These are phyloP conservation scores for Phrixothrix hirtus DNA, from an alignment of 2,888 invertebrate genomes.

Conservation along the genomic window DNA sequence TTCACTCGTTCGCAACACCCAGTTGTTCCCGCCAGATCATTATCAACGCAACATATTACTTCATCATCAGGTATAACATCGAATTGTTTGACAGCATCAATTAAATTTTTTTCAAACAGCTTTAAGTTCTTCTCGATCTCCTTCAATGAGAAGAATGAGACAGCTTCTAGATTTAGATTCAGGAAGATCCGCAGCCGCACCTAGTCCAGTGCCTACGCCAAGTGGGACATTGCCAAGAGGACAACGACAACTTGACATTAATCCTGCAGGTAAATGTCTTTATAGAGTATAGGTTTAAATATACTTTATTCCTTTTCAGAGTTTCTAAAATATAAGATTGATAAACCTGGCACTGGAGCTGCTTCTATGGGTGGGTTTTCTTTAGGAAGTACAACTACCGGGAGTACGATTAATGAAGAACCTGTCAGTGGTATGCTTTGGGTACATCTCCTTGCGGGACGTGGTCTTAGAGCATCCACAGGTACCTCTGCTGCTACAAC, in stretches of 20 bases:
- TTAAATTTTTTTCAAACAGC: slow-evolving; percentile 38
- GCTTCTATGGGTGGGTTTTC: slow-evolving; percentile 29
- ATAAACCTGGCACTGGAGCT: slow-evolving; percentile 65
- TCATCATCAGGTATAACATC: slow-evolving; percentile 54
- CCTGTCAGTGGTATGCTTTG: slow-evolving; percentile 85
- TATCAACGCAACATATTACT: slow-evolving; percentile 74
- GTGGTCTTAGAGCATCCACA: slow-evolving; percentile 78
- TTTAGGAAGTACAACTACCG: slow-evolving; percentile 34
- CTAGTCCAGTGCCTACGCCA: slow-evolving; percentile 77
- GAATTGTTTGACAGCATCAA: not conserved
- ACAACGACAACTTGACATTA: slow-evolving; percentile 81
- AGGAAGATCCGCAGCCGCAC: slow-evolving; percentile 59
- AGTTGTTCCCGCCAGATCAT: slow-evolving; percentile 73
- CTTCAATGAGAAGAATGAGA: slow-evolving; percentile 79
- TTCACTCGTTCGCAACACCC: slow-evolving; percentile 61
- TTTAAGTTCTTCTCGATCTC: slow-evolving; percentile 61
- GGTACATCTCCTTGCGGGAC: slow-evolving; percentile 87
- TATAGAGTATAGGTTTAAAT: too few relatives aligned
- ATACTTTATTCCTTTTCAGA: slow-evolving; percentile 59
- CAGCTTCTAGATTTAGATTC: slow-evolving; percentile 75
- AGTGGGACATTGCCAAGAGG: slow-evolving; percentile 75
- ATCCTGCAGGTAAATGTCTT: slow-evolving; percentile 82
- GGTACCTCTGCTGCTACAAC: slow-evolving; percentile 72
- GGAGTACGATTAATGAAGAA: slow-evolving; percentile 57
- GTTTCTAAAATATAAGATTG: slow-evolving; percentile 89